Base-by-base conservation (phyloP, 2,797 vertebrate genomes). In the Cheirogaleus major region DNA sequence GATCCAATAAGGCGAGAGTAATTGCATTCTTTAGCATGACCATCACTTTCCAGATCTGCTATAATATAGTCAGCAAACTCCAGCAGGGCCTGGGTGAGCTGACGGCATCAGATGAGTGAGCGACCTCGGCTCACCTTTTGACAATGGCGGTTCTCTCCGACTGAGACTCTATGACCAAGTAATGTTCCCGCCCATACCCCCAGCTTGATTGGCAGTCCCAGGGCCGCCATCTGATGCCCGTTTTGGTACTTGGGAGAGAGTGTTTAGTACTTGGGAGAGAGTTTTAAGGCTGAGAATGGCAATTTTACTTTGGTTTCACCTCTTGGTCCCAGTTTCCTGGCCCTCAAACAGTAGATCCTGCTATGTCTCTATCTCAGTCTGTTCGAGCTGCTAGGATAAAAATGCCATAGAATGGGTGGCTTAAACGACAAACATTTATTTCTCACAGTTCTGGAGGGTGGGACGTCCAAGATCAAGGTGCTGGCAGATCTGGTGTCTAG, bases 71-170 rank as follows among this genome's bases (percentile, higher is more conserved):
- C 6, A 35, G 55, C 23, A 25, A 27, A 57, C 25, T 32, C 57
- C 7, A 14, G 38, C 45, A n/a, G 79, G 61, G 25, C 30, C 52
- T 2, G 23, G 32, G 10, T 0, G 52, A 63, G 52, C 22, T 14
- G 43, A 13, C 1, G 14, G 22, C 35, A 18, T 65, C 9, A 11
- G 7, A 45, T 0, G 45, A 45, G 32, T 38, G 45, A 45, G 32
- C 25, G n/a, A 14, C 6, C 0, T 0, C 0, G 9, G 23, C 30
- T 65, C 81, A 15, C 61, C 9, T 20, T 69, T 35, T 20, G 61
- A 48, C 20, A 6, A 5, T 0, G 14, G 67, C 22, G 17, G 17
- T n/a, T 67, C 80, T 81, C 80, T 30, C 72, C 14, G 25, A 1
- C 75, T 32, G 52, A 55, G 85, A 9, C 35, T 65, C 65, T 52